phyloP scores from a whole-genome alignment of 2,797 vertebrate genomes.

The Stomatorhinus walkeri region DNA sequence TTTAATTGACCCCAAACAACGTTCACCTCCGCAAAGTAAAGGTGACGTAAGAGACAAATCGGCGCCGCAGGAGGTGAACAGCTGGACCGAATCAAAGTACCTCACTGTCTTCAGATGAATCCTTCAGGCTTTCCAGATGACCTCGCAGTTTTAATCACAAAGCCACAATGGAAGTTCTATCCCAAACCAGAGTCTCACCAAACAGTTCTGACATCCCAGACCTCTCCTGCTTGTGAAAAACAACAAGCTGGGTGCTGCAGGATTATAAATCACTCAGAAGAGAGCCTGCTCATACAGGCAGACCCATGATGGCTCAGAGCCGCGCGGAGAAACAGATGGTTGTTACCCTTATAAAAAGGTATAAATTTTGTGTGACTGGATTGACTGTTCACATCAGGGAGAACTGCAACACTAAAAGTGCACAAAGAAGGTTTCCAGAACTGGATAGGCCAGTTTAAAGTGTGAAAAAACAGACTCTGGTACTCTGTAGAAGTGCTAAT shows the following conservation, averaged over 20 bases:
- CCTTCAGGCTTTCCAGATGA: not conserved
- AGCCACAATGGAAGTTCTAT: not conserved
- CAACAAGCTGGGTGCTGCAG: not conserved
- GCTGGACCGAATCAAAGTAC: not conserved
- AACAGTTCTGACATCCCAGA: not conserved
- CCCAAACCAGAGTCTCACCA: not conserved
- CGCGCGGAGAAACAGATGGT: not conserved
- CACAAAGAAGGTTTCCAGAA: not conserved
- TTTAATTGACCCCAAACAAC: not conserved
- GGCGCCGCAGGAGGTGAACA: not conserved
- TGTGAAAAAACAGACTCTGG: not conserved
- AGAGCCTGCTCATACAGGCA: conserved; percentile 18
- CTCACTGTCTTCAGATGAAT: not conserved
- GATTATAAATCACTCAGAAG: conserved; percentile 3
- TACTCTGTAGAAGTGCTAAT: not conserved
- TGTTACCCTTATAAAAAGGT: not conserved
- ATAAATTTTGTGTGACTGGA: not conserved
- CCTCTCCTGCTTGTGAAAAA: not conserved
- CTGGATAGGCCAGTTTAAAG: not conserved
- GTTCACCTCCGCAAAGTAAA: not conserved
- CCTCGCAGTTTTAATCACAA: not conserved
- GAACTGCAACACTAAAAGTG: not conserved
- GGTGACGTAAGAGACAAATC: not conserved
- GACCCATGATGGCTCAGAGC: not conserved
- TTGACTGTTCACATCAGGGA: not conserved